Conservation (phyloP, 2,888 invertebrate genomes). For the Hyposoter didymator region DNA sequence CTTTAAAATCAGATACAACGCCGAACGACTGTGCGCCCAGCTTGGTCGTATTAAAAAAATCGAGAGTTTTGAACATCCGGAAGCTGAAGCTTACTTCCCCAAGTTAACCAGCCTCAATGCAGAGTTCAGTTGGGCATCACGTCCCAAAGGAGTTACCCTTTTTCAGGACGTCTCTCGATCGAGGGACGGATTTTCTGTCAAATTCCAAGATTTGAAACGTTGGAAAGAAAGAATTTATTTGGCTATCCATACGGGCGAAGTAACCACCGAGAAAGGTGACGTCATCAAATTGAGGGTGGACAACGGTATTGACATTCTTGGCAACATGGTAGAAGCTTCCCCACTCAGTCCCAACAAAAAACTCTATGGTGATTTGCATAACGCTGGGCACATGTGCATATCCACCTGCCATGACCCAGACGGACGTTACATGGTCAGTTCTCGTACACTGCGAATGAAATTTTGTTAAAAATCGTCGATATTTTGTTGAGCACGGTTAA, state of each 20-base stretch:
- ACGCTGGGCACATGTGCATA: slow-evolving; percentile 92
- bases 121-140: slow-evolving; percentile 91
- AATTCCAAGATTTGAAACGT: slow-evolving; percentile 89
- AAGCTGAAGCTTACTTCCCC: slow-evolving; percentile 93
- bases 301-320: slow-evolving; percentile 91
- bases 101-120: slow-evolving; percentile 92
- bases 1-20: slow-evolving; percentile 87
- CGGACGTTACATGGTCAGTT: slow-evolving; percentile 88
- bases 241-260: slow-evolving; percentile 88
- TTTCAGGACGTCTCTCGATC: slow-evolving; percentile 88
- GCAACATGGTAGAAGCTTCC: slow-evolving; percentile 91
- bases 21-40: slow-evolving; percentile 90
- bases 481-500: no score
- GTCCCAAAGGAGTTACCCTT: slow-evolving; percentile 85
- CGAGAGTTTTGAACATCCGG: slow-evolving; percentile 89
- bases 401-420: slow-evolving; percentile 93
- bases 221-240: slow-evolving; percentile 91
- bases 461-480: no score
- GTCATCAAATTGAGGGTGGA: slow-evolving; percentile 87
- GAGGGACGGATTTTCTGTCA: slow-evolving; percentile 88
- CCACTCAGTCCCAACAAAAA: slow-evolving; percentile 89
- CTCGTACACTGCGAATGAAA: no score
- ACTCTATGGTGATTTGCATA: slow-evolving; percentile 93
- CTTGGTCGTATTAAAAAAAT: slow-evolving; percentile 87
- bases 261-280: slow-evolving; percentile 86